Evolutionary conservation across 2,888 invertebrate species (phyloP), one percentile per base, ranked within the genome.

Genomic region (Coelinius sp.): DNA sequence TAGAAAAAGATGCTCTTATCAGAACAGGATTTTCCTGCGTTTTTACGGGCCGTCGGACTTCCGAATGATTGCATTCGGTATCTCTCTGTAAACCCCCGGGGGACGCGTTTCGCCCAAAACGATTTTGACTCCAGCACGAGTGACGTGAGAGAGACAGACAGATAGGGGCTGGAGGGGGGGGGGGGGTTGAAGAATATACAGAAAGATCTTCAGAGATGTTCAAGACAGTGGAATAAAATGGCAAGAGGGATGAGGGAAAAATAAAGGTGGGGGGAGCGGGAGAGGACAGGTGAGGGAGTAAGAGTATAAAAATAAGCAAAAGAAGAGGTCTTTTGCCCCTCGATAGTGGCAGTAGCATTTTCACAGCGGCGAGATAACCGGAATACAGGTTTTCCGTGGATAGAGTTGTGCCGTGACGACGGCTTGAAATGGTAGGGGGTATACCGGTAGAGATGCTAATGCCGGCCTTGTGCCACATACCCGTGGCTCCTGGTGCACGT

Each of bases 401-500:
- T 85, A 82, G 83, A 85, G 83, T 82, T 80, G 82, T 82, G 85
- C 80, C 78, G 79, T 68, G 75, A 65, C 73, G 77, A 67, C 67
- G 70, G 69, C 68, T 63, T 20, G 59, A 79, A 82, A 80, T 83
- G 80, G 85, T 83, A 82, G 84, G 83, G 83, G 82, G 81, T 84
- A 84, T 86, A 87, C 87, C 87, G 87, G 86, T 87, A 87, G 86
- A 87, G 87, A 87, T 87, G 87, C 86, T 87, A 87, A 87, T 87
- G 83, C 79, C 86, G 87, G 86, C 87, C 87, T 87, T 87, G 87
- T 87, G 86, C 87, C 84, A 87, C 84, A 87, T 87, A 85, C 75
- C 72, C 74, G 62, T 24, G 79, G 78, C 85, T 82, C 83, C 82
- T 82, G 83, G 77, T 81, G 81, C 80, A 78, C 78, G 78, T 78